Percentiles rank a stretch among this genome's conserved stretches.
Conservation (phyloP, 2,888 invertebrate genomes). For the Barypeithes pellucidus region DNA sequence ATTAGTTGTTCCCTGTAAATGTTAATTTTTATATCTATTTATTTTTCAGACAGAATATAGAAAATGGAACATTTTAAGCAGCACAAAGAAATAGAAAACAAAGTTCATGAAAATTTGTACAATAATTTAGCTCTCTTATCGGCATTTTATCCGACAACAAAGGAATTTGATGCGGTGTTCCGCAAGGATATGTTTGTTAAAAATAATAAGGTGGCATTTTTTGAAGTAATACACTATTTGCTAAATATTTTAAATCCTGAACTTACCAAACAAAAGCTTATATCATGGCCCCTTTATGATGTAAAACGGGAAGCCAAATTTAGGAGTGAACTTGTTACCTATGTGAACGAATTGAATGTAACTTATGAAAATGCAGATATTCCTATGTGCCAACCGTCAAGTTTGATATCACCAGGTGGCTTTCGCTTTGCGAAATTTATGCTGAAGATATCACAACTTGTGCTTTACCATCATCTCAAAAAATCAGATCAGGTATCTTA, state of each 20-base stretch:
- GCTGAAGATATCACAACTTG: slow-evolving; percentile 66
- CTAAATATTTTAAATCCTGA: slow-evolving; percentile 63
- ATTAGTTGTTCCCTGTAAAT: too few species aligned
- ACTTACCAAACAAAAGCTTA: slow-evolving; percentile 62
- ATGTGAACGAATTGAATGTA: slow-evolving; percentile 63
- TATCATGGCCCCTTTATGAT: slow-evolving; percentile 64
- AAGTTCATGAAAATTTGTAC: slow-evolving; percentile 63
- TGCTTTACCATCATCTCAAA: slow-evolving; percentile 61
- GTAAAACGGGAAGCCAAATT: slow-evolving; percentile 64
- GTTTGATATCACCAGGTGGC: slow-evolving; percentile 67
- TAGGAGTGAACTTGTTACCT: slow-evolving; percentile 63
- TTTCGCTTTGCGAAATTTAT: slow-evolving; percentile 65
- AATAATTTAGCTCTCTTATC: slow-evolving; percentile 64
- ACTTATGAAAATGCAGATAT: slow-evolving; percentile 64
- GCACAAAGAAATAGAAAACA: slow-evolving; percentile 58
- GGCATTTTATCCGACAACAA: slow-evolving; percentile 60
- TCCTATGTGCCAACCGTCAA: slow-evolving; percentile 64
- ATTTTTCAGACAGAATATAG: not conserved
- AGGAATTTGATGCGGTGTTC: slow-evolving; percentile 63
- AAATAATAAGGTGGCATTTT: slow-evolving; percentile 67
- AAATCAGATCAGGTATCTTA: slow-evolving; percentile 47
- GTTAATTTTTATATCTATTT: not conserved
- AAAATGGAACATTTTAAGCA: slow-evolving; percentile 30
- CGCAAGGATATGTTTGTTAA: slow-evolving; percentile 67
- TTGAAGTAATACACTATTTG: slow-evolving; percentile 65